Conservation (phyloP, 2,888 invertebrate species). For the Trilocha varians region DNA sequence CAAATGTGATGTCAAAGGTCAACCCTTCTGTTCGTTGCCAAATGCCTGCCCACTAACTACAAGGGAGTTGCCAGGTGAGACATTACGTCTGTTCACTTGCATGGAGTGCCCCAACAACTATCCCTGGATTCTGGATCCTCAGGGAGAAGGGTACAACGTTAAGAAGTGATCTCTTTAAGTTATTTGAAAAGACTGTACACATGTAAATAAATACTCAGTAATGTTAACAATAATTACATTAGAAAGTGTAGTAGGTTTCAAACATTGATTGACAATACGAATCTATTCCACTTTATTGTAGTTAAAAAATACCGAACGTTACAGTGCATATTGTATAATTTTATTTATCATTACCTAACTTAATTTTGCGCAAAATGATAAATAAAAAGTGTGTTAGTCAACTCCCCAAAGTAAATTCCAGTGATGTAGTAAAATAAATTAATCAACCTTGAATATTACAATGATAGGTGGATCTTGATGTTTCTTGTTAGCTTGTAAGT, state of each 20-base stretch:
- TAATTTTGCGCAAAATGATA: background rate
- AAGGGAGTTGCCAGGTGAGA: conserved; percentile 92
- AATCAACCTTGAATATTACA: conserved; percentile 2
- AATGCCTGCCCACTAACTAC: conserved; percentile 93
- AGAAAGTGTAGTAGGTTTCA: conserved; percentile 35
- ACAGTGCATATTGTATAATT: background rate
- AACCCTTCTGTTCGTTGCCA: conserved; percentile 92
- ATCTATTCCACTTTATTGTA: conserved; percentile 13
- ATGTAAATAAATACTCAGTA: conserved; percentile 72
- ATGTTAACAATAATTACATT: conserved; percentile 52
- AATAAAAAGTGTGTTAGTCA: background rate
- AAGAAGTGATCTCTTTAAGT: conserved; percentile 78
- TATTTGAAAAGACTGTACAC: conserved; percentile 69
- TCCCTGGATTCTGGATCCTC: conserved; percentile 95
- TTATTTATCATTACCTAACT: background rate
- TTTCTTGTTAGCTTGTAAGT: conserved; percentile 12
- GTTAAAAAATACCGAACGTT: conserved; percentile 10
- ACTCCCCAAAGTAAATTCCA: background rate
- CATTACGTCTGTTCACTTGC: conserved; percentile 92
- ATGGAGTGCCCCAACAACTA: conserved; percentile 97
- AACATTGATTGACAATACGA: conserved; percentile 16
- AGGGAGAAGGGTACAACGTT: conserved; percentile 92
- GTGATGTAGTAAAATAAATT: background rate
- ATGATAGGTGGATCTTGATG: conserved; percentile 8
- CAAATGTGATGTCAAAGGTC: conserved; percentile 94